Evolutionary conservation across 2,888 invertebrate genomes (phyloP).

Genomic region (Yponomeuta cagnagella): DNA sequence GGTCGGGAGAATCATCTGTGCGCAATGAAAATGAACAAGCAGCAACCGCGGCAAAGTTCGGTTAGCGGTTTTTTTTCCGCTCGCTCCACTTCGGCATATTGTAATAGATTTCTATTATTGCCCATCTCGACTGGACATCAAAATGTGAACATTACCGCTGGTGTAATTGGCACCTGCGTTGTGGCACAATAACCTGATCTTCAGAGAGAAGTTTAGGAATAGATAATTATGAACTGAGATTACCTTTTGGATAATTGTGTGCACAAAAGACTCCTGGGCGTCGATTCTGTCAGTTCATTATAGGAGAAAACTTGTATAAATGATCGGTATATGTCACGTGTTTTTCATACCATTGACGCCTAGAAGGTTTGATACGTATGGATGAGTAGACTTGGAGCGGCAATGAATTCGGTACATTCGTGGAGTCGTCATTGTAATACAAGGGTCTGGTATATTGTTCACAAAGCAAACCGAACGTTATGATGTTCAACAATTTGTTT

Average conservation of each 20-base stretch:
- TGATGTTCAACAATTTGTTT: no score
- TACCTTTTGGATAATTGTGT: neutral
- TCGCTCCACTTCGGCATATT: conserved; percentile 47
- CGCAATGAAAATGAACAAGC: conserved; percentile 42
- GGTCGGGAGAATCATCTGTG: neutral
- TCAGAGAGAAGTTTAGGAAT: neutral
- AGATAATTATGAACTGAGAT: neutral
- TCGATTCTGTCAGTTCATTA: no score
- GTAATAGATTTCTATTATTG: conserved; percentile 62
- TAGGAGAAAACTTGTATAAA: no score
- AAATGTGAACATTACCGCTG: conserved; percentile 52
- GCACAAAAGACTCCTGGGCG: neutral
- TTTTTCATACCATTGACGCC: no score
- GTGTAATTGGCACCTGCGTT: conserved; percentile 46
- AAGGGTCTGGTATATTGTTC: no score
- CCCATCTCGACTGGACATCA: conserved; percentile 30
- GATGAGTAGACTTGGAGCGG: no score
- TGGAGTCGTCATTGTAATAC: no score
- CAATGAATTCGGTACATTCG: no score
- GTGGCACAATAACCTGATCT: conserved; percentile 4
- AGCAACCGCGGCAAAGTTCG: conserved; percentile 51
- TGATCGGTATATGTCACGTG: no score
- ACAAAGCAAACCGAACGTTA: no score
- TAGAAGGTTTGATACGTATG: no score
- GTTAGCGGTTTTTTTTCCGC: conserved; percentile 59